These are phyloP conservation scores for Ernsta delagoae DNA, from an alignment of 2,888 invertebrate genomes.

Conservation along the genomic window DNA sequence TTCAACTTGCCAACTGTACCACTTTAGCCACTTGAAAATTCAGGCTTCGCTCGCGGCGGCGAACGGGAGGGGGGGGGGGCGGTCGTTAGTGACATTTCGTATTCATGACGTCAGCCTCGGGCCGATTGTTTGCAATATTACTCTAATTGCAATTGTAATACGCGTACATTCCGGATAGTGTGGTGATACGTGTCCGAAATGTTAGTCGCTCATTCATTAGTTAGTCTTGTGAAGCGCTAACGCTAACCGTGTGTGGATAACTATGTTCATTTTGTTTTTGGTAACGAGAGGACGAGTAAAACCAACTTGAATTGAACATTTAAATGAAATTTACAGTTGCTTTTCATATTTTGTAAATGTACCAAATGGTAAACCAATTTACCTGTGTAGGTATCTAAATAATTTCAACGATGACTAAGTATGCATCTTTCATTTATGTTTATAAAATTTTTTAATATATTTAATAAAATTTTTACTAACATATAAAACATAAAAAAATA, in stretches of 20 bases:
- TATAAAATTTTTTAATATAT: no score
- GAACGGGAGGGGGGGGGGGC: constrained; percentile 48
- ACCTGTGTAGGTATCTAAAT: no score
- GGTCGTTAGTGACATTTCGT: constrained; percentile 84
- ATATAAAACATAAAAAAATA: no score
- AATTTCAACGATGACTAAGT: no score
- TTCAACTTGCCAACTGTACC: constrained; percentile 57
- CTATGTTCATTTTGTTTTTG: constrained; percentile 20
- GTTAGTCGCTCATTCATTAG: constrained; percentile 43
- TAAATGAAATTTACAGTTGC: no score
- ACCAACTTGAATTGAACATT: no score
- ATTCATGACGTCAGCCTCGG: constrained; percentile 81
- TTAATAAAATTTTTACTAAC: no score
- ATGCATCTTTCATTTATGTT: no score
- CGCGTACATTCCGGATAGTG: constrained; percentile 67
- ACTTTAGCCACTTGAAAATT: constrained; percentile 74
- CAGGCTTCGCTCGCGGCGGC: constrained; percentile 63
- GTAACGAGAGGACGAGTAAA: neutral
- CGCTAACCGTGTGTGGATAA: neutral
- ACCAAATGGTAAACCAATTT: no score
- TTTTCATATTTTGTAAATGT: no score
- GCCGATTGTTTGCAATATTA: constrained; percentile 85
- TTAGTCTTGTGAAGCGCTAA: constrained; percentile 36
- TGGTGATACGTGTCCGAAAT: constrained; percentile 57
- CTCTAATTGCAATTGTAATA: constrained; percentile 84